Base-by-base conservation (phyloP, 2,113 vertebrate species). In the Spea multiplicata region DNA sequence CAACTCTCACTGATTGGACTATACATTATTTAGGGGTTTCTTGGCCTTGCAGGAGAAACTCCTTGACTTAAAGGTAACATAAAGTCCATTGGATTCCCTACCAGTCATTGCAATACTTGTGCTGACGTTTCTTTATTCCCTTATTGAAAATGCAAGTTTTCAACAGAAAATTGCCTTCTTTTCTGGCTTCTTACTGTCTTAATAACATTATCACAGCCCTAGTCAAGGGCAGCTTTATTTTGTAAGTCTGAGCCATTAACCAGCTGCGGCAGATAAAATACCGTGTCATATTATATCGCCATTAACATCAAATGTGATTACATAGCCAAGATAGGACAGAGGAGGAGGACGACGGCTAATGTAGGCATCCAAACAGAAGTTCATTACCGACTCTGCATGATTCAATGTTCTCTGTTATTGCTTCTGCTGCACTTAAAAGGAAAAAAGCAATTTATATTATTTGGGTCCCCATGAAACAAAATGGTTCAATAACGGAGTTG, bases 211-310 rank as follows among this genome's bases (percentile, higher is more conserved):
- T 44, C 86, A 82, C 74, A 82, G 81, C 69, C 84, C 86, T 84
- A 83, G 78, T 80, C 44, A 84, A 80, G 76, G 83, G 66, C 82
- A 78, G 81, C 83, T 81, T 66, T 74, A 62, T 71, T 68, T 8
- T 76, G 55, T 75, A 68, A 80, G 64, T 64, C 71, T 80, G 71
- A 64, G 44, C 69, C 76, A 62, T 0, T 70, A 88, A 83, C 69
- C 85, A 87, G 84, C 82, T 84, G 75, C 75, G 83, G 70, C 50
- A 72, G 55, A 83, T 74, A 80, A 83, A 78, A 86, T 74, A 82
- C 49, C 74, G 75, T 75, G 74, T 75, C 55, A 71, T 30, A 76
- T 68, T 61, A 61, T 1, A 74, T 14, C 16, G 8, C 1, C 75
- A 80, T 82, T 64, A 17, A 44, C 66, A 1, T 72, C 71, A 64